Evolutionary conservation across 2,888 invertebrate genomes (phyloP).

Genomic region (Cistogaster globosa): DNA sequence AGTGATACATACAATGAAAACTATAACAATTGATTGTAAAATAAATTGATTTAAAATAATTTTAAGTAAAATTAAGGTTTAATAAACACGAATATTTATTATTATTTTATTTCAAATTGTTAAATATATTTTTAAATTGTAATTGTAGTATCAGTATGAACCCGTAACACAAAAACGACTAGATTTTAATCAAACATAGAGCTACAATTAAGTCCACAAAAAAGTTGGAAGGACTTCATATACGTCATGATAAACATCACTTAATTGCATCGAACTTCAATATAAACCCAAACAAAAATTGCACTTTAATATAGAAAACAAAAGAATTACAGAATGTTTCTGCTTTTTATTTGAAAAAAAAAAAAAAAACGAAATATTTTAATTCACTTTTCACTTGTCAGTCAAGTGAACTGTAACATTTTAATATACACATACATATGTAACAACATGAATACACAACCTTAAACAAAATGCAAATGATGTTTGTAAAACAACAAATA

Average conservation of each 20-base stretch:
- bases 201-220: no score
- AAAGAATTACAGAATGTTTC: slow-evolving; percentile 33
- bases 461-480: slow-evolving; percentile 54
- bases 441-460: background rate
- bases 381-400: slow-evolving; percentile 71
- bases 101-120: no score
- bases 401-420: slow-evolving; percentile 68
- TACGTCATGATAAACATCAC: no score
- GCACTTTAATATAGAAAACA: background rate
- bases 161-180: no score
- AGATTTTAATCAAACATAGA: no score
- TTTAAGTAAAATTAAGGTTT: no score
- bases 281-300: background rate
- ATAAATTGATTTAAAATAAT: background rate
- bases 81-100: no score
- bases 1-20: slow-evolving; percentile 5
- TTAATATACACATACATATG: slow-evolving; percentile 53
- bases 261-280: background rate
- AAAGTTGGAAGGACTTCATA: no score
- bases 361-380: slow-evolving; percentile 64
- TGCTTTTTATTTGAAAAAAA: slow-evolving; percentile 52
- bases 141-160: no score
- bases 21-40: background rate
- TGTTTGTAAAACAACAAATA: slow-evolving; percentile 50
- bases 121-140: no score